These are phyloP conservation scores for Malaclemys terrapin DNA, from an alignment of 2,113 vertebrate genomes.

Conservation along the genomic window DNA sequence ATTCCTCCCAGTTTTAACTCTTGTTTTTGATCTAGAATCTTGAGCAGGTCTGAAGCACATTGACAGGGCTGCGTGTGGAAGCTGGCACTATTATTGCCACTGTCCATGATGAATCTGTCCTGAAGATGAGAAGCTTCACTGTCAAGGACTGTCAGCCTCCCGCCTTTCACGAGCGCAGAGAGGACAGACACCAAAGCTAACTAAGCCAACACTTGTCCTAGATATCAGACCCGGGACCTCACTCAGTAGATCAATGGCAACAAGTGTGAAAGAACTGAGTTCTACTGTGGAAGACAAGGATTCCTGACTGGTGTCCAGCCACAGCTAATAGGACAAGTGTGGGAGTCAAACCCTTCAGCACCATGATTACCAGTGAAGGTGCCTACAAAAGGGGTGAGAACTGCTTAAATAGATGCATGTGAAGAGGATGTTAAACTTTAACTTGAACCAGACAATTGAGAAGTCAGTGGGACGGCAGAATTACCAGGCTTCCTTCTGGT, in stretches of 20 bases:
- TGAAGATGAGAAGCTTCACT: neutral
- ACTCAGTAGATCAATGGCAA: neutral
- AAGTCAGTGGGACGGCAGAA: neutral
- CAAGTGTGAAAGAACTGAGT: neutral
- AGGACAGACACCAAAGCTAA: neutral
- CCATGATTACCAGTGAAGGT: neutral
- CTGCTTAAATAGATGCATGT: neutral
- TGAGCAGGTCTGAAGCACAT: fast-evolving
- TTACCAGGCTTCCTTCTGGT: neutral
- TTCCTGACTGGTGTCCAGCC: neutral
- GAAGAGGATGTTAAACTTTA: neutral
- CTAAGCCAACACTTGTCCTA: neutral
- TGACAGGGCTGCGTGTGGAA: neutral
- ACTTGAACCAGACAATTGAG: neutral
- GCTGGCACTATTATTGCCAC: neutral
- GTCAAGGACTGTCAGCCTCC: neutral
- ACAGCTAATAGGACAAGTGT: neutral
- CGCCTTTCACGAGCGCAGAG: neutral
- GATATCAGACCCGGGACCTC: fast-evolving
- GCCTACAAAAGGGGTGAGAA: fast-evolving
- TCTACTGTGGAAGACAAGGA: neutral
- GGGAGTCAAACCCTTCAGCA: neutral
- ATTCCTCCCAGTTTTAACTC: neutral
- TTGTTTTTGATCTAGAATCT: neutral
- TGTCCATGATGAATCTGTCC: neutral